phyloP scores from a whole-genome alignment of 2,888 invertebrate genomes.

The Tortrix viridana region DNA sequence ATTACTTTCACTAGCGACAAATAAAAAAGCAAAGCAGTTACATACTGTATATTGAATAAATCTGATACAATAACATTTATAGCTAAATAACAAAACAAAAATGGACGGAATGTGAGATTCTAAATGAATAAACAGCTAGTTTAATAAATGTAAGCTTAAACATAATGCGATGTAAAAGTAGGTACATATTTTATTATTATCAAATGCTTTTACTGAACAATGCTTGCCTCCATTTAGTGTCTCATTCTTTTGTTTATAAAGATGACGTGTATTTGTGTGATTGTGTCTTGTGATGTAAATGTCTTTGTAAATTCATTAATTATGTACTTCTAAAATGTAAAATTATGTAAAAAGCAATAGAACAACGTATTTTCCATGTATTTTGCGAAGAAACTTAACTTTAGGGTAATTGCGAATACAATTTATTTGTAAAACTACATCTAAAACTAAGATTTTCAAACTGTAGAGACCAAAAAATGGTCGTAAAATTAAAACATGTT shows the following conservation, averaged over 20 bases:
- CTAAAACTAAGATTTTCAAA: slow-evolving; percentile 21
- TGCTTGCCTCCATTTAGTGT: slow-evolving; percentile 1
- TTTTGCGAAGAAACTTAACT: slow-evolving; percentile 22
- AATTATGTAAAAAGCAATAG: slow-evolving; percentile 23
- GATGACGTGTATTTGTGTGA: slow-evolving; percentile 9
- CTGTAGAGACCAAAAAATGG: slow-evolving; percentile 20
- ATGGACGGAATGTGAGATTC: slow-evolving; percentile 84
- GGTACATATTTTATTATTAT: slow-evolving; percentile 21
- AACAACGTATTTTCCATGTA: slow-evolving; percentile 20
- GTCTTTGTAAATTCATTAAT: slow-evolving; percentile 27
- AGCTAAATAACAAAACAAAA: slow-evolving; percentile 79
- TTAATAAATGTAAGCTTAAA: slow-evolving; percentile 42
- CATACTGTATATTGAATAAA: slow-evolving; percentile 75
- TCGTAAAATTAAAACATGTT: slow-evolving; percentile 26
- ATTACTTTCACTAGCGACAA: slow-evolving; percentile 18
- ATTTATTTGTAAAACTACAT: slow-evolving; percentile 15
- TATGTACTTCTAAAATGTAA: slow-evolving; percentile 6
- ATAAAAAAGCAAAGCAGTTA: slow-evolving; percentile 65
- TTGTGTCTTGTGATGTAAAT: slow-evolving; percentile 36
- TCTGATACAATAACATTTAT: slow-evolving; percentile 73
- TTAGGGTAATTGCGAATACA: slow-evolving; percentile 17
- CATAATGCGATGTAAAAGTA: slow-evolving; percentile 38
- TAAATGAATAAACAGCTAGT: slow-evolving; percentile 63
- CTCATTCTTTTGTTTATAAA: background rate
- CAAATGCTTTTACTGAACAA: slow-evolving; percentile 18